phyloP scores from a whole-genome alignment of 2,888 invertebrate species.

The Drosophila mercatorum region DNA sequence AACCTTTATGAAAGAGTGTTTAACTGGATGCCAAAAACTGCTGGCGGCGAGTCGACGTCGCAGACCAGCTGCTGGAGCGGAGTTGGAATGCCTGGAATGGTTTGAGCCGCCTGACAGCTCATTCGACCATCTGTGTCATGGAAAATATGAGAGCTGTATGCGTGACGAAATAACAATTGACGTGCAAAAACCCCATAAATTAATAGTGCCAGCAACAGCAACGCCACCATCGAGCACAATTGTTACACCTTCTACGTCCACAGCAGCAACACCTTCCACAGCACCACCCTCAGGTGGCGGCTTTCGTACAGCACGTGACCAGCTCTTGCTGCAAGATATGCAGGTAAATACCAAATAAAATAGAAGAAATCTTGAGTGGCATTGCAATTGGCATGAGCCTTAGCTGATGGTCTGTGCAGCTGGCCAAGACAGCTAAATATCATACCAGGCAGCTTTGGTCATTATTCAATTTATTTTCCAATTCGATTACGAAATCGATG shows the following conservation, averaged over 20 bases:
- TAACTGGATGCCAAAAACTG: constrained; percentile 31
- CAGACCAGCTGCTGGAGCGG: neutral
- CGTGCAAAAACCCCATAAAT: neutral
- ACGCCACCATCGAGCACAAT: neutral
- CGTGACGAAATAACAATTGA: constrained; percentile 23
- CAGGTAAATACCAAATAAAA: constrained; percentile 51
- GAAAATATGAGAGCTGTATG: constrained; percentile 49
- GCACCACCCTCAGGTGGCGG: neutral
- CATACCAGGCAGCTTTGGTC: neutral
- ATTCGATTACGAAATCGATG: neutral
- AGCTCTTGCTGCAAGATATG: constrained; percentile 61
- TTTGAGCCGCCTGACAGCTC: neutral
- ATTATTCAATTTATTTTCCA: no score
- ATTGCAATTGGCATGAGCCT: neutral
- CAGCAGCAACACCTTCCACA: neutral
- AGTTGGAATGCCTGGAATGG: constrained; percentile 2
- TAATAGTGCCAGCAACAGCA: neutral
- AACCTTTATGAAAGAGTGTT: constrained; percentile 26
- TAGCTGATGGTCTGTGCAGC: no score
- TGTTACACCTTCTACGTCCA: neutral
- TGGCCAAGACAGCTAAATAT: neutral
- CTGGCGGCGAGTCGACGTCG: constrained; percentile 26
- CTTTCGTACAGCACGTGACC: constrained; percentile 77
- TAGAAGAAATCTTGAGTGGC: neutral
- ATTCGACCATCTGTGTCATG: constrained; percentile 46